Evolutionary conservation across 2,113 vertebrate genomes (phyloP), one percentile per base, ranked within the genome.

Genomic region (Fukomys damarensis): DNA sequence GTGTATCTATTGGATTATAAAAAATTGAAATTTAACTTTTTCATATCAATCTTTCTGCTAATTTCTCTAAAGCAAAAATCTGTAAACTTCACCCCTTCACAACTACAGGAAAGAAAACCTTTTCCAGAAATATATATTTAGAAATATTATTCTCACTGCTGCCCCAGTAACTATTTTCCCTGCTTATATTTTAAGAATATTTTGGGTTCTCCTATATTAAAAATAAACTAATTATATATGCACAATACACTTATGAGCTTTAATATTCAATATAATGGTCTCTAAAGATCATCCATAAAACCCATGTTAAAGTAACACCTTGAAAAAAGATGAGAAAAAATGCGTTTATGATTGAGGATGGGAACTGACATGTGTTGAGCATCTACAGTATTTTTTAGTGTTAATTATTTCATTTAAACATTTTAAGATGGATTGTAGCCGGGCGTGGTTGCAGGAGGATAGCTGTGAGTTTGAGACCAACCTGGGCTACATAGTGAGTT

Each of bases 11-110:
- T 90, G n/a, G 38, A 80, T 80, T 59, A 84, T 74, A 85, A 84
- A 86, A 95, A 20, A 54, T 38, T 66, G 49, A 86, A 81, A 54
- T 58, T 77, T 94, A 91, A 88, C 20, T 13, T 90, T 92, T 95
- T 84, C n/a, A 6, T 80, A 74, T 68, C 16, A 1, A n/a, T 66
- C 88, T 30, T 32, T 90, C 52, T 95, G n/a, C 54, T 77, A 70
- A 65, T 56, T 95, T 93, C 49, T 91, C 46, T 84, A 28, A 91
- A 52, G 24, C 5, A 84, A 87, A 85, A 3, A 85, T 58, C 76
- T 96, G 2, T 52, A 94, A 91, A 94, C 65, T 58, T 61, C 11
- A 54, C 38, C 2, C 38, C 2, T 88, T 94, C 3, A 56, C 7
- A 2, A 35, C 77, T 89, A 84, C 0, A 93, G 52, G 54, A 90